These are phyloP conservation scores for Clanis bilineata DNA, from an alignment of 2,888 invertebrate genomes.

Conservation along the genomic window DNA sequence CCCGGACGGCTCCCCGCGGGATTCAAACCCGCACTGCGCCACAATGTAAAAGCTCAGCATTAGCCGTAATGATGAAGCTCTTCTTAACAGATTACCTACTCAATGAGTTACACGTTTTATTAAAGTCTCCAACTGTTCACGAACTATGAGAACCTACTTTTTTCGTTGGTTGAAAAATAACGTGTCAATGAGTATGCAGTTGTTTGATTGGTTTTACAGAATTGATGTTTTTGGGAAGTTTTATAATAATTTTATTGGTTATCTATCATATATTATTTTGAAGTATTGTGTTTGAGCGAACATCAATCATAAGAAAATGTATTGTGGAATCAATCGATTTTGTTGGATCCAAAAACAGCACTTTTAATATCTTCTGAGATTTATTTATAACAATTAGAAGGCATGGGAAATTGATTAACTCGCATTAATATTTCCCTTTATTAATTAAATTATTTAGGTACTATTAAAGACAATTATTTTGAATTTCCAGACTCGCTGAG, in stretches of 20 bases:
- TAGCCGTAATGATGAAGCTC: constrained; percentile 65
- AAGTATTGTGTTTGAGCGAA: not conserved
- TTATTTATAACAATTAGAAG: too few relatives aligned
- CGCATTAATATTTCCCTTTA: too few relatives aligned
- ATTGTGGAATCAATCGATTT: too few relatives aligned
- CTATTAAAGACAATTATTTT: too few relatives aligned
- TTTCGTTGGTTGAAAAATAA: not conserved
- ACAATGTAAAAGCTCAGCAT: constrained; percentile 57
- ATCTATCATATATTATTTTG: not conserved
- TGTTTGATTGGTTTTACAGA: not conserved
- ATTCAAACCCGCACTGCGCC: constrained; percentile 56
- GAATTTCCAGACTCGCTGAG: too few relatives aligned
- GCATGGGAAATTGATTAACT: too few relatives aligned
- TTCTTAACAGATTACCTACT: constrained; percentile 53
- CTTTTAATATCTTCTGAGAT: too few relatives aligned
- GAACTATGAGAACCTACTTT: not conserved
- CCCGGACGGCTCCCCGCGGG: constrained; percentile 62
- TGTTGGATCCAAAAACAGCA: too few relatives aligned
- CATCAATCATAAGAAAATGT: not conserved
- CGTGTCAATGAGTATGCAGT: not conserved
- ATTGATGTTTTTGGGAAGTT: not conserved
- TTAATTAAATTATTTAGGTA: too few relatives aligned
- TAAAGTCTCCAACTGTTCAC: not conserved
- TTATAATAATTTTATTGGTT: not conserved
- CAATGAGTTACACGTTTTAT: constrained; percentile 37